phyloP scores from a whole-genome alignment of 92 coral and sea anemone genomes.

The Palythoa heliodiscus region DNA sequence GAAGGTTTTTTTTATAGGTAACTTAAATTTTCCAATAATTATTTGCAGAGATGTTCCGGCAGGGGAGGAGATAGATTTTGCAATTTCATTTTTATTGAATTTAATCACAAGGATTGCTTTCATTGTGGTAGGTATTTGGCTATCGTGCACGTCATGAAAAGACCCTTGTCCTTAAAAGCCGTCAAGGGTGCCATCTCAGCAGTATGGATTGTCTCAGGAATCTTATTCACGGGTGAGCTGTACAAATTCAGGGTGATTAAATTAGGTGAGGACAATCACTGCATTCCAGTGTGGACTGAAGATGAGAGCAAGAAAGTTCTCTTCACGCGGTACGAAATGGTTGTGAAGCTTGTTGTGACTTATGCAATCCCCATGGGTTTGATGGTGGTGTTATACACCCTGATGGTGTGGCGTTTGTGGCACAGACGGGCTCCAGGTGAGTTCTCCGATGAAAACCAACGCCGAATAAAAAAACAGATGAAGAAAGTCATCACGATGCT shows the following conservation, averaged over 20 bases:
- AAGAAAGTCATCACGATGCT: conserved; percentile 35
- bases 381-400: conserved; percentile 25
- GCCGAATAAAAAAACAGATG: conserved; percentile 27
- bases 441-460: conserved; percentile 37
- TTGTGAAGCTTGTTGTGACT: conserved; percentile 5
- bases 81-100: background rate
- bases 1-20: too few relatives aligned
- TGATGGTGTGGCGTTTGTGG: conserved; percentile 40
- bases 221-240: conserved; percentile 1
- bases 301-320: background rate
- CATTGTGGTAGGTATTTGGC: conserved; percentile 24
- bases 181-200: conserved; percentile 11
- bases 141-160: conserved; percentile 44
- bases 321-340: conserved; percentile 29
- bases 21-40: background rate
- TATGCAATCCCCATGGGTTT: conserved; percentile 22
- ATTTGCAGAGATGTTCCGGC: background rate
- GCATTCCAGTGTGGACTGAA: conserved; percentile 14
- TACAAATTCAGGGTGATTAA: conserved; percentile 1
- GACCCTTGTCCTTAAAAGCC: conserved; percentile 6
- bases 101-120: background rate
- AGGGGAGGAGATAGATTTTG: background rate
- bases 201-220: conserved; percentile 27
- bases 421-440: conserved; percentile 35
- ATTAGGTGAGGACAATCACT: background rate